Conservation (phyloP, 1,140 invertebrate genomes). For the Drosophila nannoptera region DNA sequence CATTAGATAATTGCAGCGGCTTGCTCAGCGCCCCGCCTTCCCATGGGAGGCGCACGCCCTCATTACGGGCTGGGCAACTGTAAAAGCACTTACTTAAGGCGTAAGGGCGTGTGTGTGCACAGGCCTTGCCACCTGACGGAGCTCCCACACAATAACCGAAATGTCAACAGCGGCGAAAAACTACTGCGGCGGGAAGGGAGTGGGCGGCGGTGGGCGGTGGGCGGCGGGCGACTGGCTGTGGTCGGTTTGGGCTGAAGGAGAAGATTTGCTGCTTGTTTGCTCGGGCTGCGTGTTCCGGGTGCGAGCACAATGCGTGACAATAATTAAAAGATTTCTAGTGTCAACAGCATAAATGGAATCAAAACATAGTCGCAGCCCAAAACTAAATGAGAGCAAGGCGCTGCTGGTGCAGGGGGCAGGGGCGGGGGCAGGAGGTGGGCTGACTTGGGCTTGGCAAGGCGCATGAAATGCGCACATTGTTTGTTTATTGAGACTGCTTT, state of each 20-base stretch:
- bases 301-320: conserved; percentile 54
- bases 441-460: not conserved
- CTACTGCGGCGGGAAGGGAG: conserved; percentile 20
- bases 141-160: conserved; percentile 57
- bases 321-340: conserved; percentile 75
- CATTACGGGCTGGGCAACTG: not conserved
- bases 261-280: conserved; percentile 14
- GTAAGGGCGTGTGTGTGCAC: conserved; percentile 19
- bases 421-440: not conserved
- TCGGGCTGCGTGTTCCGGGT: conserved; percentile 20
- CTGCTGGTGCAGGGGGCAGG: conserved; percentile 3
- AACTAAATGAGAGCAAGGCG: conserved; percentile 63
- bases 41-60: not conserved
- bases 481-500: conserved; percentile 74
- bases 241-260: not conserved
- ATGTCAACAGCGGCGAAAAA: conserved; percentile 43
- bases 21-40: not conserved
- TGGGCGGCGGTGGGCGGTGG: not conserved
- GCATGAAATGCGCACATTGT: conserved; percentile 66
- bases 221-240: not conserved
- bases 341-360: conserved; percentile 76
- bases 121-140: conserved; percentile 47
- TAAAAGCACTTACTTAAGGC: conserved; percentile 22
- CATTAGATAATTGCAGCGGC: conserved; percentile 1
- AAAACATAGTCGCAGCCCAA: conserved; percentile 67